Base-by-base conservation (phyloP, 2,888 invertebrate genomes). In the Drosophila affinis region DNA sequence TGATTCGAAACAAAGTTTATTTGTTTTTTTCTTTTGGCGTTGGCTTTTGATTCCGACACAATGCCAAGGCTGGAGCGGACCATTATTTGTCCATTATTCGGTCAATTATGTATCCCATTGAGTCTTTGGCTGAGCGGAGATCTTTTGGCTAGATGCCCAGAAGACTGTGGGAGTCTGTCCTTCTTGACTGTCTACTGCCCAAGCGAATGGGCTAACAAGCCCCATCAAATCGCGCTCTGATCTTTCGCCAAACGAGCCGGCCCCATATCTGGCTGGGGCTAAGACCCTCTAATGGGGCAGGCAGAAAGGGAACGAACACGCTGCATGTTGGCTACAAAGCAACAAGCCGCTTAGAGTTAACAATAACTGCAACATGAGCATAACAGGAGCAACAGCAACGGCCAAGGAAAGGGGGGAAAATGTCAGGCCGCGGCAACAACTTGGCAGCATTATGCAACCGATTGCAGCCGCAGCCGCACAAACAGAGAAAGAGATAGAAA, bases 361-460 rank as follows among this genome's bases (percentile, higher is more conserved):
- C 82, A 82, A 85, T 87, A 82, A 85, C 79, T 82, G 85, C 82
- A 79, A 79, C 82, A 82, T 87, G 85, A 82, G 86, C 82, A 79
- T 53, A 70, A 60, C 77, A 79, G 46, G 56, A 62, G 21, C 56
- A 56, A 49, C 67, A 46, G 14, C 51, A 70, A 62, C 53, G 9
- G 29, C 27, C 64, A 44, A 46, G 75, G 48, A 51, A 64, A 45
- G n/a, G 18, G 44, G 27, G 49, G 73, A 67, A 71, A 72, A 85
- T 87, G 87, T 87, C 87, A 72, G 78, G 77, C 81, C 78, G 69
- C 77, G 74, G 77, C 81, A 87, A 69, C 87, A 74, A 78, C 60
- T 71, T 70, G 62, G 72, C 62, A 51, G 72, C 69, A 73, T 87
- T 83, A 87, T 83, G 88, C 88, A 82, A 82, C 68, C 75, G 74